phyloP scores from a whole-genome alignment of 2,797 vertebrate species.

The Peromyscus melanophrys region DNA sequence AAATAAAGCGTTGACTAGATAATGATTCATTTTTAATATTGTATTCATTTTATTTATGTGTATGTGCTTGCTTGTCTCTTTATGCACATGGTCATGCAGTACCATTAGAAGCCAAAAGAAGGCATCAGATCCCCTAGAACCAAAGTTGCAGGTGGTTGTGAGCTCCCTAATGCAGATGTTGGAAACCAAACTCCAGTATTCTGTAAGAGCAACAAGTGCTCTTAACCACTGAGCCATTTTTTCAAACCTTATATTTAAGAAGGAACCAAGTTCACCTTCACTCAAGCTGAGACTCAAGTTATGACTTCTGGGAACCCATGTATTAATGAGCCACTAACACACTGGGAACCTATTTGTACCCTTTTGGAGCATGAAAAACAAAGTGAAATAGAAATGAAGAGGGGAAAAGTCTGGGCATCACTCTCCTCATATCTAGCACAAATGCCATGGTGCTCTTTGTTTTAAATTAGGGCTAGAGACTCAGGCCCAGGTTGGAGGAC shows the following conservation, averaged over 20 bases:
- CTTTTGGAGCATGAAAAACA: neutral
- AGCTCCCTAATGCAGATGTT: neutral
- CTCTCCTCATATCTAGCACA: neutral
- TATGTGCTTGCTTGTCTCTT: neutral
- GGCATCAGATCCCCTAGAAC: neutral
- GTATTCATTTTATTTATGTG: neutral
- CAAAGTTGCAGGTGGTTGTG: neutral
- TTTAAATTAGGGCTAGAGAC: neutral
- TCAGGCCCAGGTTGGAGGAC: neutral
- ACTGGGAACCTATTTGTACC: neutral
- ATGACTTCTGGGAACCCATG: neutral
- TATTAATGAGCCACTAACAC: neutral
- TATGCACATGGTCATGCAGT: too few species aligned
- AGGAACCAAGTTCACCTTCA: constrained; percentile 35
- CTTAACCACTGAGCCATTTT: neutral
- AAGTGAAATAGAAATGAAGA: neutral
- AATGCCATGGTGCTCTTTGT: neutral
- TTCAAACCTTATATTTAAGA: neutral
- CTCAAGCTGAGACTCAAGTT: constrained; percentile 7
- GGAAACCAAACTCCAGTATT: neutral
- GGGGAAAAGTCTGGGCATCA: neutral
- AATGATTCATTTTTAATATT: constrained; percentile 9
- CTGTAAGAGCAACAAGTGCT: neutral
- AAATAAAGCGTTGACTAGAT: constrained; percentile 4
- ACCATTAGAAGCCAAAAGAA: neutral